Evolutionary conservation across 2,797 vertebrate genomes (phyloP), one percentile per base, ranked within the genome.

Genomic region (Girardinus metallicus): DNA sequence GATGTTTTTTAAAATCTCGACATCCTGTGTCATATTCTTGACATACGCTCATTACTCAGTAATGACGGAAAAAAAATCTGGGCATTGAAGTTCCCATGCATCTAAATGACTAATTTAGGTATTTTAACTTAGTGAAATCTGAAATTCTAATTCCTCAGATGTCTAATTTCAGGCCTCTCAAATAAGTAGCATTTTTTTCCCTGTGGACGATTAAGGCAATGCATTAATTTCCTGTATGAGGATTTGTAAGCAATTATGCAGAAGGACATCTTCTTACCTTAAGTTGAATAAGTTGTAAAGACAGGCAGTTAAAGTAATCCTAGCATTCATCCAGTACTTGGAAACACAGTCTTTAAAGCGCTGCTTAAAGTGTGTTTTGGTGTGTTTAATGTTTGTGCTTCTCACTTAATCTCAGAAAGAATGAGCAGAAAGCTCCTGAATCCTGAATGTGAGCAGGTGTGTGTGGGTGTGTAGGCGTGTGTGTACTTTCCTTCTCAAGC

Each of bases 211-310:
- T 87, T 88, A 80, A 79, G 79, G 62, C 87, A 91, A 93, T 90
- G 81, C 87, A 87, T 94, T 95, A 85, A 93, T 94, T 94, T 95
- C 91, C 91, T 94, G 93, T 90, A 83, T 87, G 82, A 90, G 89
- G 93, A 95, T 95, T 94, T 92, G 91, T 90, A 87, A 93, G 88
- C 90, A 92, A 91, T 94, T 93, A 91, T 90, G 85, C 89, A 93
- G 90, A 93, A 92, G 93, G 90, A 93, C 89, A 89, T 94, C 88
- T 90, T 93, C 79, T 82, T 84, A 78, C 82, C 21, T 23, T 51
- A 51, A 51, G 49, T 23, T 94, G 92, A 93, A 89, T 92, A 90
- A 91, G 89, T 92, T 88, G 83, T 92, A 92, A 90, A 92, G 90
- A 94, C 89, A 87, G 77, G 44, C 83, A 80, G 89, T 90, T 91